A percentile compares a stretch with the other conserved stretches of the same genome.
These are phyloP conservation scores for Rhynchotus rufescens DNA, from an alignment of 2,797 vertebrate genomes.

Conservation along the genomic window DNA sequence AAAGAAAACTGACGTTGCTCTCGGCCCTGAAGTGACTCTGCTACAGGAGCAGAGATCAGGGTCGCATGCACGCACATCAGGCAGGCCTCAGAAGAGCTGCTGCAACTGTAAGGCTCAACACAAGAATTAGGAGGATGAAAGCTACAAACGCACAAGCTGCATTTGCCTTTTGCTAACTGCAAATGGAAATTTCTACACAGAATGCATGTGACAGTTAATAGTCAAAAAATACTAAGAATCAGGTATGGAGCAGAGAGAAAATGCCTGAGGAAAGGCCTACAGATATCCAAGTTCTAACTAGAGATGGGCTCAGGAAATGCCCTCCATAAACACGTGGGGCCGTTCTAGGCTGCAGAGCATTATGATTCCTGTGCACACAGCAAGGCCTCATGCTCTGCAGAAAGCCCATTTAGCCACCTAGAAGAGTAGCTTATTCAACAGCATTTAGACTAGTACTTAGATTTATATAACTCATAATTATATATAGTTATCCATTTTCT, in stretches of 20 bases:
- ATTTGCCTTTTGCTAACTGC: background rate
- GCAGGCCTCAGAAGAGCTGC: background rate
- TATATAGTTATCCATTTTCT: too few species aligned
- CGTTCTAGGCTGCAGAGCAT: background rate
- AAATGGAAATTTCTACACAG: too few species aligned
- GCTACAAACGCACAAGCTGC: background rate
- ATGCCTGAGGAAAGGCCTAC: background rate
- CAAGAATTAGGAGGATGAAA: background rate
- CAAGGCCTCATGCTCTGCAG: background rate
- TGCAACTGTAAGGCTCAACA: background rate
- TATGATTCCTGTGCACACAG: background rate
- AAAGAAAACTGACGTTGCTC: background rate
- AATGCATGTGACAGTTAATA: background rate
- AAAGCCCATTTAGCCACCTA: background rate
- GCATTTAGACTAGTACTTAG: background rate
- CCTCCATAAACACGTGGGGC: too few species aligned
- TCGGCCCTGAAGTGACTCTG: background rate
- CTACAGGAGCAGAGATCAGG: background rate
- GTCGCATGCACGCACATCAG: background rate
- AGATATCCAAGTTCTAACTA: background rate
- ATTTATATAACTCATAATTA: background rate
- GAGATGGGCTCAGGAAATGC: background rate
- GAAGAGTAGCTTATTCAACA: background rate
- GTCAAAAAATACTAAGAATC: too few species aligned
- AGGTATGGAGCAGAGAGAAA: background rate